Evolutionary conservation across 2,888 invertebrate genomes (phyloP).

Genomic region (Acanthacorydalis orientalis): DNA sequence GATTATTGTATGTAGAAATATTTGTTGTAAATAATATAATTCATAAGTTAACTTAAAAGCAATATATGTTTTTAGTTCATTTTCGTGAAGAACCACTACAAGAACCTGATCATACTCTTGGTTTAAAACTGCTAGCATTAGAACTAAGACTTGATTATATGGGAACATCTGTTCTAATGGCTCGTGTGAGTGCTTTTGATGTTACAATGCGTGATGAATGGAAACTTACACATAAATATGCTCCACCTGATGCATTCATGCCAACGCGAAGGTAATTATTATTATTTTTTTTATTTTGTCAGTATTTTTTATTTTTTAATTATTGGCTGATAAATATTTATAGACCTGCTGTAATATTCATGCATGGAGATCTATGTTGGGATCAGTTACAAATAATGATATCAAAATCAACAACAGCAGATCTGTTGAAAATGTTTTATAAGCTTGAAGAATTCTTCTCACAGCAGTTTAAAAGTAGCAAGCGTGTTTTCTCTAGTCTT

Average conservation of each 20-base stretch:
- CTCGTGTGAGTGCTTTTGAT: slow-evolving; percentile 65
- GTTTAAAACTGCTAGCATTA: slow-evolving; percentile 64
- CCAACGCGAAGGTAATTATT: slow-evolving; percentile 39
- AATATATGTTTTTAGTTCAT: slow-evolving; percentile 39
- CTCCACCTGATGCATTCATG: slow-evolving; percentile 32
- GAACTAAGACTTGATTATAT: slow-evolving; percentile 93
- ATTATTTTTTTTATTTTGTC: not conserved
- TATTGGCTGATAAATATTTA: slow-evolving; percentile 6
- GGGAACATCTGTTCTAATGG: slow-evolving; percentile 92
- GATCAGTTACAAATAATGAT: slow-evolving; percentile 94
- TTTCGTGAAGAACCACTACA: slow-evolving; percentile 79
- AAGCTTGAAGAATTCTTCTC: slow-evolving; percentile 96
- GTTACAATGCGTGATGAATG: slow-evolving; percentile 77
- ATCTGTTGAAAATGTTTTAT: slow-evolving; percentile 89
- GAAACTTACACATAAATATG: slow-evolving; percentile 40
- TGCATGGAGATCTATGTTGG: slow-evolving; percentile 87
- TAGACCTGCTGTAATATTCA: slow-evolving; percentile 76
- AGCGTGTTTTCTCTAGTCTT: slow-evolving; percentile 69
- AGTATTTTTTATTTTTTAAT: slow-evolving; percentile 6
- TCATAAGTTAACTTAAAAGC: not conserved
- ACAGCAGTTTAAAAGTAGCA: slow-evolving; percentile 92
- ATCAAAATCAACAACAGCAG: slow-evolving; percentile 91
- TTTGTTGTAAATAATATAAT: too few relatives aligned
- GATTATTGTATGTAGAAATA: too few relatives aligned
- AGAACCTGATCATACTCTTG: slow-evolving; percentile 77